Evolutionary conservation across 2,888 invertebrate species (phyloP), one percentile per base, ranked within the genome.

Genomic region (Autographa gamma): DNA sequence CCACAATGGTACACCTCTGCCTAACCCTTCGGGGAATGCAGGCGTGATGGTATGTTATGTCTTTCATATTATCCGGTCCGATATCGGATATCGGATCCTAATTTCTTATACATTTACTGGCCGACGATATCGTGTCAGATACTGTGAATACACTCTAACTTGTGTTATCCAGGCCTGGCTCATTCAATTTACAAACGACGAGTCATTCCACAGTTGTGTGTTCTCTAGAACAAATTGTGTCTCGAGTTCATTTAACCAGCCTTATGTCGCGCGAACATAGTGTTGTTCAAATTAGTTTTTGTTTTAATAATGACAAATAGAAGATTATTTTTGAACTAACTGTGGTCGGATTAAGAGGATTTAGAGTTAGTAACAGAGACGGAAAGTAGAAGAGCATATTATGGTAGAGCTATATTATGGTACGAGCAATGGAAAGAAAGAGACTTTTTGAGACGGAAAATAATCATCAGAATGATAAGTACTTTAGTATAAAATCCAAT

Each of bases 111-210:
- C 25, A 25, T 25, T 25, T 25, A 25, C 25, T 25, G 1, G 25
- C 25, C 25, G 2, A 25, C 25, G 25, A 25, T 25, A 25, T 25
- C 25, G 25, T 25, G 25, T 25, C 25, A 3, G 25, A 25, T 3
- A 25, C 1, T 25, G 25, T 25, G 25, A 25, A 25, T 2, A 25
- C 2, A 2, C 2, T 25, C 25, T 25, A 25, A 25, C 25, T 25
- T 25, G 25, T 25, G 25, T 2, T 25, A 25, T 25, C 25, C 32
- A 76, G 48, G 8, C 14, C 18, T 34, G 34, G 13, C 60, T n/a
- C 18, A 60, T 71, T 48, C 60, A 41, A 56, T 66, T 58, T 41
- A 64, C 62, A 63, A 63, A 67, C 18, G 18, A 34, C 58, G 41
- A 63, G n/a, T 59, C 19, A 65, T 6, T 65, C 1, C 54, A 52